Percentiles rank a stretch among this genome's conserved stretches.
Evolutionary conservation across 2,797 vertebrate species (phyloP).

Genomic region (Protosalanx chinensis): DNA sequence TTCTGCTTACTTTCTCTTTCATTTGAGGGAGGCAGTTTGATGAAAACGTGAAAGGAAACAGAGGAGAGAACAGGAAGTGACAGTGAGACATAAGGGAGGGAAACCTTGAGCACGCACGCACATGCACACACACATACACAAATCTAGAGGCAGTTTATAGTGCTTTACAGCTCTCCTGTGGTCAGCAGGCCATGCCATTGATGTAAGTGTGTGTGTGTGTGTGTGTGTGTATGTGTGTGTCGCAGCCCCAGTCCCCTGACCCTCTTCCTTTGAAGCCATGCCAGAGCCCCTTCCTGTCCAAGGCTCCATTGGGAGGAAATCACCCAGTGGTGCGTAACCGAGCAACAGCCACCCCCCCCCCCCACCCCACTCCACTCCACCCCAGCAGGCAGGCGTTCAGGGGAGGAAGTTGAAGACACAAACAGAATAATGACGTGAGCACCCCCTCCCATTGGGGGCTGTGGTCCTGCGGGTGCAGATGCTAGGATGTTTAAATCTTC

Average conservation of each 20-base stretch:
- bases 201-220: neutral
- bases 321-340: conserved; percentile 9
- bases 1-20: too few species aligned
- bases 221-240: neutral
- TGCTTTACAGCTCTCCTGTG: neutral
- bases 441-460: conserved; percentile 1
- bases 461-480: conserved; percentile 17
- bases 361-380: neutral
- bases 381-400: neutral
- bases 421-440: neutral
- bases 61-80: neutral
- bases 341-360: conserved; percentile 11
- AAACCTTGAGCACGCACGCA: neutral
- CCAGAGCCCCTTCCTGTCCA: conserved; percentile 47
- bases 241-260: neutral
- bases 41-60: too few species aligned
- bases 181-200: neutral
- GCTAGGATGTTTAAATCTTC: conserved; percentile 2
- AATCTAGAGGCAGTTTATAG: neutral
- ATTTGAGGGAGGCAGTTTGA: too few species aligned
- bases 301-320: conserved; percentile 31
- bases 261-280: conserved; percentile 36
- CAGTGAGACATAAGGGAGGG: neutral
- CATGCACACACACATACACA: neutral
- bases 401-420: conserved; percentile 3